Percentiles rank a stretch among this genome's conserved stretches.
Conservation (phyloP, 2,888 invertebrate genomes). For the Ophion costatus region DNA sequence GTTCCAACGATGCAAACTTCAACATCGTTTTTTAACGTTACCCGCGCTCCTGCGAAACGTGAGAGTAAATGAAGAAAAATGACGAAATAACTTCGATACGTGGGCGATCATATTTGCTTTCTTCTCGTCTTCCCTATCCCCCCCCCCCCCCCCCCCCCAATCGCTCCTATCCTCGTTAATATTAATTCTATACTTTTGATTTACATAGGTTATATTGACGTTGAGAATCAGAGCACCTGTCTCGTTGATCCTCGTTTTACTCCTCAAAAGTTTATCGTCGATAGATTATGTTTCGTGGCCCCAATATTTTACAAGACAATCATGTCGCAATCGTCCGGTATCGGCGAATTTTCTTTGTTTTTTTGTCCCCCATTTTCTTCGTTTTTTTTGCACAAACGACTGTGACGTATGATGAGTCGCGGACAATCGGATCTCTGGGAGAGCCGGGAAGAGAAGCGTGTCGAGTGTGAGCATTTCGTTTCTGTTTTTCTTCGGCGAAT, state of each 20-base stretch:
- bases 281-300: slow-evolving; percentile 82
- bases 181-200: slow-evolving; percentile 67
- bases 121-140: slow-evolving; percentile 49
- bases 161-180: slow-evolving; percentile 63
- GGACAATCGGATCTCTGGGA: slow-evolving; percentile 62
- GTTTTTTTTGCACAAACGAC: slow-evolving; percentile 25
- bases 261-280: slow-evolving; percentile 63
- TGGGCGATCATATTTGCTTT: slow-evolving; percentile 53
- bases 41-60: slow-evolving; percentile 63
- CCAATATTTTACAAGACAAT: slow-evolving; percentile 80
- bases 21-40: no score
- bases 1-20: no score
- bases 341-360: slow-evolving; percentile 55
- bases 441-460: slow-evolving; percentile 69
- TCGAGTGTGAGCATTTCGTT: slow-evolving; percentile 68
- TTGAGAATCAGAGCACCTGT: slow-evolving; percentile 77
- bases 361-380: slow-evolving; percentile 2
- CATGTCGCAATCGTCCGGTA: slow-evolving; percentile 70
- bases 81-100: slow-evolving; percentile 70
- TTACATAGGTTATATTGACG: slow-evolving; percentile 72
- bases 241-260: slow-evolving; percentile 68
- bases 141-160: slow-evolving; percentile 34
- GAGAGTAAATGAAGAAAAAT: slow-evolving; percentile 65
- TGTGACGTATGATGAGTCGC: slow-evolving; percentile 63
- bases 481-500: slow-evolving; percentile 72